Conservation (phyloP, 2,113 vertebrate genomes). For the Catharus bicknelli region DNA sequence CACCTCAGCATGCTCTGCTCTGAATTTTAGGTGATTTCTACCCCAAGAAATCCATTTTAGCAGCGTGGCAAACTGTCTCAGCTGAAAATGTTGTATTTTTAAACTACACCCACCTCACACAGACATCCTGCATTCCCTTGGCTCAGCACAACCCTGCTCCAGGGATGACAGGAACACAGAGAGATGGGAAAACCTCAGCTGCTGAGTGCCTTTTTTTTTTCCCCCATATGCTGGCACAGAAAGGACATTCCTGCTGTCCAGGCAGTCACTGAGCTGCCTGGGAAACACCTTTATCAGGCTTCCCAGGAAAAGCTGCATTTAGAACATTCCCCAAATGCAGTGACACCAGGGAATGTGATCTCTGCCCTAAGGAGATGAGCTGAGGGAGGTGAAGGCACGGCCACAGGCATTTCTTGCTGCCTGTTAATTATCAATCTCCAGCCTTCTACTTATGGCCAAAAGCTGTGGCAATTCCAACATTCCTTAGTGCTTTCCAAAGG, state of each 20-base stretch:
- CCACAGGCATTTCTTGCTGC: background rate
- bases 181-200: background rate
- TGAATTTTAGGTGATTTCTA: background rate
- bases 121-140: background rate
- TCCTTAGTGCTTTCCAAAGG: background rate
- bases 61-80: background rate
- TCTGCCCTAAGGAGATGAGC: background rate
- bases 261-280: background rate
- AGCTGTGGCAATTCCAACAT: background rate
- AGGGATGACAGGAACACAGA: background rate
- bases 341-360: background rate
- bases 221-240: background rate
- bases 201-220: background rate
- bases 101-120: background rate
- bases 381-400: background rate
- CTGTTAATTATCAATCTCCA: background rate
- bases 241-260: background rate
- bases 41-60: background rate
- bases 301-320: background rate
- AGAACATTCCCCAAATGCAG: fast-evolving
- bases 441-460: background rate
- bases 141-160: background rate
- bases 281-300: background rate
- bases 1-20: background rate
- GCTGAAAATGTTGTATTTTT: background rate